A percentile compares a stretch with the other conserved stretches of the same genome.
These are phyloP conservation scores for Porites rus DNA, from an alignment of 92 coral and sea anemone genomes.

Conservation along the genomic window DNA sequence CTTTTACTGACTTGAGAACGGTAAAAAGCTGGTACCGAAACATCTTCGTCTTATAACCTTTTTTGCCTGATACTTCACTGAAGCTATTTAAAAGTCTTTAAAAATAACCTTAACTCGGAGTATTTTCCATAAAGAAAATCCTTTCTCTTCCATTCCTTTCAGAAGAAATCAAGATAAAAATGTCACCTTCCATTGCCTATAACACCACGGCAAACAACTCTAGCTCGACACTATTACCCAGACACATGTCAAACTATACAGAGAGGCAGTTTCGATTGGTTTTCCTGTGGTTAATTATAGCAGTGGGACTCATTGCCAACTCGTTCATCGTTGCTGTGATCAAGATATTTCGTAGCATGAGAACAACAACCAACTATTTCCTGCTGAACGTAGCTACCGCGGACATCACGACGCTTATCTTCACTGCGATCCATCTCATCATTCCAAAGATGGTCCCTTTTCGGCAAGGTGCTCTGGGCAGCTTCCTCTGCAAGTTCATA, in stretches of 20 bases:
- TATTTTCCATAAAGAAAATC: background rate
- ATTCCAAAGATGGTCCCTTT: constrained; percentile 11
- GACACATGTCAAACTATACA: background rate
- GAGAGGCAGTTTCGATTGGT: constrained; percentile 23
- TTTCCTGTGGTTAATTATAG: constrained; percentile 53
- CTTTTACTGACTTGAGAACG: too few relatives aligned
- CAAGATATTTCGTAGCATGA: constrained; percentile 45
- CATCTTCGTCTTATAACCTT: too few relatives aligned
- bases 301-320: constrained; percentile 63
- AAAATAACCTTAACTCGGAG: too few relatives aligned
- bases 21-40: too few relatives aligned
- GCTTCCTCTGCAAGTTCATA: constrained; percentile 63
- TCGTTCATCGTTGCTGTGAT: constrained; percentile 64
- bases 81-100: too few relatives aligned
- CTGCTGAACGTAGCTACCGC: constrained; percentile 72
- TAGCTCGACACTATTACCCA: background rate
- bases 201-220: background rate
- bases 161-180: background rate
- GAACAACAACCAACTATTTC: constrained; percentile 64
- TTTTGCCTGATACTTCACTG: too few relatives aligned
- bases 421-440: constrained; percentile 58
- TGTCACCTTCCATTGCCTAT: background rate
- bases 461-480: constrained; percentile 2
- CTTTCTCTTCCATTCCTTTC: background rate
- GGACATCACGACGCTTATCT: constrained; percentile 56